Evolutionary conservation across 30 jellyfish, hydroid and myxozoan genomes (phyloP).

Genomic region (Phacellophora camtschatica): DNA sequence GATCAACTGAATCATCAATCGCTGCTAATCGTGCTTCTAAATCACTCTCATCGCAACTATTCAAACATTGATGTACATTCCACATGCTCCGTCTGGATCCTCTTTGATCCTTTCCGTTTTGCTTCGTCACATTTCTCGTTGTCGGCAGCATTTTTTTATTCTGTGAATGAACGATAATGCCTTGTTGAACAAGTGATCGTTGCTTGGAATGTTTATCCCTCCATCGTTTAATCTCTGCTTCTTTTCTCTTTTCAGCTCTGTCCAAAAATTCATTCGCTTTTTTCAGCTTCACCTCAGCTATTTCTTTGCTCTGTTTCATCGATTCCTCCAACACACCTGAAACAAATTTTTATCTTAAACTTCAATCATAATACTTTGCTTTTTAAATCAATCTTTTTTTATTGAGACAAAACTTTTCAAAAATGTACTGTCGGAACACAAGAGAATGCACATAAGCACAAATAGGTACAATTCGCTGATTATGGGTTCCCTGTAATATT

Average conservation of each 20-base stretch:
- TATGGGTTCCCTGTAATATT: too few species aligned
- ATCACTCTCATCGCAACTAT: neutral
- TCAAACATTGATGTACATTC: constrained; percentile 6
- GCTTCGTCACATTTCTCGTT: neutral
- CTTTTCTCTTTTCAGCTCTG: constrained; percentile 67
- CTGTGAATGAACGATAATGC: neutral
- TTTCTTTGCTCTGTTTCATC: constrained; percentile 48
- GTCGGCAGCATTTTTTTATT: neutral
- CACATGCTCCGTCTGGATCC: neutral
- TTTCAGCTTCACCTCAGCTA: constrained; percentile 64
- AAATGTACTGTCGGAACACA: too few species aligned
- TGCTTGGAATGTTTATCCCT: constrained; percentile 26
- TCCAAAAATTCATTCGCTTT: constrained; percentile 67
- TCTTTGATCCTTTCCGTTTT: neutral
- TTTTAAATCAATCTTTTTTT: neutral
- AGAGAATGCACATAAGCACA: too few species aligned
- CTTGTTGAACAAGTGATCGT: neutral
- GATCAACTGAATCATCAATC: neutral
- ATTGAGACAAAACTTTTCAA: neutral
- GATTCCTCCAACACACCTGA: constrained; percentile 58
- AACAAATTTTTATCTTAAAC: neutral
- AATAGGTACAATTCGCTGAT: too few species aligned
- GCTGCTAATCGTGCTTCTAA: neutral
- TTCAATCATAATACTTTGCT: neutral
- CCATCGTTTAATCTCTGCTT: constrained; percentile 59